Evolutionary conservation across 2,113 vertebrate genomes (phyloP).

Genomic region (Gracilinanus agilis): DNA sequence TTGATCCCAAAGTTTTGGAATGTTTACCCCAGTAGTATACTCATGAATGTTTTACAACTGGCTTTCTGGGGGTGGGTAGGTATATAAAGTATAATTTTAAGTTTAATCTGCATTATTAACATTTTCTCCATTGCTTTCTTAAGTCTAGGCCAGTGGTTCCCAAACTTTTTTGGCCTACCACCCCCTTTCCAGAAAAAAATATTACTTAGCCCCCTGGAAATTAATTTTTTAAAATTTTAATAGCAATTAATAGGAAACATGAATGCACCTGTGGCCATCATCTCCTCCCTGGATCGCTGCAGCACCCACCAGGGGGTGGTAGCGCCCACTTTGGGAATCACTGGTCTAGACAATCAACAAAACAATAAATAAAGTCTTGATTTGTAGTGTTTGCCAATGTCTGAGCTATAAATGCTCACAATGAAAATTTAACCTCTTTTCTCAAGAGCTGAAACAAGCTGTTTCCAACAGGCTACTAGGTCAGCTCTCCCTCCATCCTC

Average conservation of each 20-base stretch:
- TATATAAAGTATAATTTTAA: neutral
- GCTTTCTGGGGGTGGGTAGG: neutral
- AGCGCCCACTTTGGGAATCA: no score
- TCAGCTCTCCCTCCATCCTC: neutral
- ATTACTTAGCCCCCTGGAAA: no score
- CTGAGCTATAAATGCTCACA: neutral
- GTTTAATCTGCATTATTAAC: neutral
- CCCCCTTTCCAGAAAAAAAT: no score
- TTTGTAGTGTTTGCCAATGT: neutral
- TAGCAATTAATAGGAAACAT: no score
- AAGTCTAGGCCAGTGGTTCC: no score
- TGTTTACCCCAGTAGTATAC: neutral
- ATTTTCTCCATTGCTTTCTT: neutral
- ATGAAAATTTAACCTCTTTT: neutral
- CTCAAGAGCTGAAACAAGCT: neutral
- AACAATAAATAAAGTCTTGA: neutral
- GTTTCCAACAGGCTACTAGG: neutral
- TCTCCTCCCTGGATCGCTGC: no score
- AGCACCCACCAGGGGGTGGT: no score
- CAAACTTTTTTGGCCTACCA: no score
- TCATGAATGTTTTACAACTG: neutral
- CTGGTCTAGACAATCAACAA: neutral
- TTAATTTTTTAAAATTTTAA: no score
- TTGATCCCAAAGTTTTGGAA: neutral
- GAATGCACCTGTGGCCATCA: no score